Conservation (phyloP, 1,140 invertebrate genomes). For the Dendrolimus kikuchii region DNA sequence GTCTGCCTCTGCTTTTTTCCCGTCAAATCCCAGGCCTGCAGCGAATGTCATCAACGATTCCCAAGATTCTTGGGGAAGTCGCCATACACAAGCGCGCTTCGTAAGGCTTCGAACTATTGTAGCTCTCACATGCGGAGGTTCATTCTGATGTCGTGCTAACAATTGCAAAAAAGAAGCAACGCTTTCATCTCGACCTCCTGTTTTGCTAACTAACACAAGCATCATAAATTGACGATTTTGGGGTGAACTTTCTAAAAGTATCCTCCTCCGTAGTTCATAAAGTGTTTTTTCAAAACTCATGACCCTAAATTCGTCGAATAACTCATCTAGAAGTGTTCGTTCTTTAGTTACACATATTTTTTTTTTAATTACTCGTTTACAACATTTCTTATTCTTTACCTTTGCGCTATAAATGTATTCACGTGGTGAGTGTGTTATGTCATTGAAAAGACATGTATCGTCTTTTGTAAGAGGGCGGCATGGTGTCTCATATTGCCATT, state of each 20-base stretch:
- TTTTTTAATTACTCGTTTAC: neutral
- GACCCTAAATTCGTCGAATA: slow-evolving; percentile 43
- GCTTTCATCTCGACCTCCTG: slow-evolving; percentile 25
- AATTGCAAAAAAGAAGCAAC: slow-evolving; percentile 31
- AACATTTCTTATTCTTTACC: neutral
- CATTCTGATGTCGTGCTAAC: slow-evolving; percentile 31
- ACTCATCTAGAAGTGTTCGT: slow-evolving; percentile 17
- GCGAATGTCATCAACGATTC: slow-evolving; percentile 28
- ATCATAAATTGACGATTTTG: slow-evolving; percentile 40
- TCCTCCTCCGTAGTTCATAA: slow-evolving; percentile 27
- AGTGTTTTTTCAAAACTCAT: slow-evolving; percentile 34
- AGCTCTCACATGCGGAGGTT: slow-evolving; percentile 34
- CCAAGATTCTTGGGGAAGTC: slow-evolving; percentile 34
- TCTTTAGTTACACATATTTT: neutral
- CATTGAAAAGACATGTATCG: slow-evolving; percentile 6
- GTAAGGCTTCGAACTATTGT: slow-evolving; percentile 40
- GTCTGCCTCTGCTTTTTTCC: slow-evolving; percentile 12
- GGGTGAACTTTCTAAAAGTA: slow-evolving; percentile 25
- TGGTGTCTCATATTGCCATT: slow-evolving; percentile 15
- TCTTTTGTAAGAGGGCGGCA: neutral
- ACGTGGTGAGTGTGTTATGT: neutral
- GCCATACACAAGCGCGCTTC: slow-evolving; percentile 37
- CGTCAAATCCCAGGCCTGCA: slow-evolving; percentile 34
- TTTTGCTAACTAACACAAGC: slow-evolving; percentile 49
- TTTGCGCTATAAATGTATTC: neutral